Evolutionary conservation across 2,888 invertebrate species (phyloP).

Genomic region (Cremastobaeus sp.): DNA sequence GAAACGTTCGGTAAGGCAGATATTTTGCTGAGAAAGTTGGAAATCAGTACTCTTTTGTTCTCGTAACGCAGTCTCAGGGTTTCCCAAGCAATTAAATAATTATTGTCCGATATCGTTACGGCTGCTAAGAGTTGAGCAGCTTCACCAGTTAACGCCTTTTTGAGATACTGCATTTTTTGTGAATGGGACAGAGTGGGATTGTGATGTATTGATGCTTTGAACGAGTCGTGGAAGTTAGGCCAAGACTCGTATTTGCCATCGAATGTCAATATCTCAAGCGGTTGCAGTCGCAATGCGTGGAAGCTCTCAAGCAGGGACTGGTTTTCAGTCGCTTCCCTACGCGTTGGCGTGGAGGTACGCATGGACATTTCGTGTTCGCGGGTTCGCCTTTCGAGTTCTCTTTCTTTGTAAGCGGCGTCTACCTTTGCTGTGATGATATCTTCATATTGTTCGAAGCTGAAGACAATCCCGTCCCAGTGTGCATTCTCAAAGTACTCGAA

Average conservation of each 20-base stretch:
- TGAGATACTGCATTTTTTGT: constrained; percentile 16
- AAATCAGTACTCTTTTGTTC: constrained; percentile 9
- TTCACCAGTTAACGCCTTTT: constrained; percentile 1
- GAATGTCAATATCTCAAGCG: background rate
- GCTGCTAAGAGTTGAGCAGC: background rate
- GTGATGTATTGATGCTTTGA: background rate
- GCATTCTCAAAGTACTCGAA: background rate
- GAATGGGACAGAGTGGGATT: background rate
- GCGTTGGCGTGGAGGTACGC: background rate
- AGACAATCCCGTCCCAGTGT: too few relatives aligned
- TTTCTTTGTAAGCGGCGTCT: too few relatives aligned
- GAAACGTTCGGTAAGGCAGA: background rate
- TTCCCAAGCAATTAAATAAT: constrained; percentile 2
- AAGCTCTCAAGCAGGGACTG: background rate
- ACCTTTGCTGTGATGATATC: too few relatives aligned
- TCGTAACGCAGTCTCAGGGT: constrained; percentile 3
- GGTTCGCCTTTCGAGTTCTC: too few relatives aligned
- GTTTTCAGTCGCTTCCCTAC: background rate
- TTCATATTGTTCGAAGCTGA: too few relatives aligned
- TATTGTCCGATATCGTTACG: background rate
- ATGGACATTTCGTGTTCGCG: background rate
- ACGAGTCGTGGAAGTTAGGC: background rate
- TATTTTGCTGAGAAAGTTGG: constrained; percentile 7
- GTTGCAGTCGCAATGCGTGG: background rate
- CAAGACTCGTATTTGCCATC: background rate